These are phyloP conservation scores for Ahaetulla prasina DNA, from an alignment of 2,113 vertebrate species.

Conservation along the genomic window DNA sequence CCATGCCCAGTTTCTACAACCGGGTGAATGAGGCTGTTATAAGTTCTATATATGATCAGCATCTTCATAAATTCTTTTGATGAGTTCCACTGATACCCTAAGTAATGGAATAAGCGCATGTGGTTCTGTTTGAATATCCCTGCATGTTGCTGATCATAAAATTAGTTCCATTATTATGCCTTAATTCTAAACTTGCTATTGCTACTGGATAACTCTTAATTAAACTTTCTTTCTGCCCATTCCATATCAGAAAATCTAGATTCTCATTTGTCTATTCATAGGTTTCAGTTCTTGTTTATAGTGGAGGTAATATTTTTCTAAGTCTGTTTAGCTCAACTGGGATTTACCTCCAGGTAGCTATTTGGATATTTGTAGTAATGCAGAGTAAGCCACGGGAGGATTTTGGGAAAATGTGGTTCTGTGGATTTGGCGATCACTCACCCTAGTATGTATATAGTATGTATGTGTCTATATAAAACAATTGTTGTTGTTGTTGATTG, in stretches of 20 bases:
- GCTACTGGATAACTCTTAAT: background rate
- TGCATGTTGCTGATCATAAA: background rate
- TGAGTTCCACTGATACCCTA: background rate
- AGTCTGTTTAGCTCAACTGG: background rate
- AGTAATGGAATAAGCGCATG: background rate
- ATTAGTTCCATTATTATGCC: background rate
- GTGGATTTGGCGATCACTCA: background rate
- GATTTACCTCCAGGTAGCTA: background rate
- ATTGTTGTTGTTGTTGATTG: no score
- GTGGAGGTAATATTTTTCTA: background rate
- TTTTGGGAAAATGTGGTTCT: background rate
- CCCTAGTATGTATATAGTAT: background rate
- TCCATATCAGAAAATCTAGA: constrained; percentile 2
- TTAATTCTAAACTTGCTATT: background rate
- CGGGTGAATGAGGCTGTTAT: constrained; percentile 14
- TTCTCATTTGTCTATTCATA: background rate
- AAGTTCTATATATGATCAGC: background rate
- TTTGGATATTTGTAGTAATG: background rate
- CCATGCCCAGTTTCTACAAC: no score
- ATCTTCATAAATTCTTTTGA: background rate
- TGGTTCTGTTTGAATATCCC: background rate
- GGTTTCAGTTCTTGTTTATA: background rate
- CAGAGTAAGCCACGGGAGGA: background rate
- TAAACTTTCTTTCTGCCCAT: background rate
- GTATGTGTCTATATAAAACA: no score